Percentiles rank a stretch among this genome's conserved stretches.
These are phyloP conservation scores for Seriola quinqueradiata DNA, from an alignment of 2,113 vertebrate genomes.

Conservation along the genomic window DNA sequence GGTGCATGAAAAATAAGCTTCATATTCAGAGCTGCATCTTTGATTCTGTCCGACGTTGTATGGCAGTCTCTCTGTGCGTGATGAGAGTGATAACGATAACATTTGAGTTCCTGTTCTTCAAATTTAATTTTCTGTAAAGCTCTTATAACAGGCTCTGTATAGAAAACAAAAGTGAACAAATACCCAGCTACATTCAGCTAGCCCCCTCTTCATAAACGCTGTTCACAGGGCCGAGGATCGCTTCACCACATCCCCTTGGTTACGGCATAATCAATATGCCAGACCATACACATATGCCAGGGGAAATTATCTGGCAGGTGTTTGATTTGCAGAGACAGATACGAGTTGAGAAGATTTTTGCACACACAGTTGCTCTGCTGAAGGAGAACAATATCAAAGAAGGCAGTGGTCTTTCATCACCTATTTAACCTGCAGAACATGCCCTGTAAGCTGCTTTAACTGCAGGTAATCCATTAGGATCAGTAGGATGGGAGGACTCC, in stretches of 20 bases:
- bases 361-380: not conserved
- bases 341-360: not conserved
- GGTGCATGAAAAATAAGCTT: slow-evolving; percentile 40
- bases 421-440: slow-evolving; percentile 53
- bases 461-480: slow-evolving; percentile 61
- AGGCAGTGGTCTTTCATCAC: slow-evolving; percentile 40
- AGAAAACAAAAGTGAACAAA: not conserved
- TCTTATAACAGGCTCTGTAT: not conserved
- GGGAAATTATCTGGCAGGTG: slow-evolving; percentile 28
- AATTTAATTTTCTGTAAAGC: not conserved
- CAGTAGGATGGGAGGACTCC: slow-evolving; percentile 16
- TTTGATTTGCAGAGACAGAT: slow-evolving; percentile 26
- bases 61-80: not conserved
- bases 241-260: slow-evolving; percentile 56
- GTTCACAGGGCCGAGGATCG: slow-evolving; percentile 28
- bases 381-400: slow-evolving; percentile 17
- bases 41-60: not conserved
- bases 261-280: slow-evolving; percentile 58
- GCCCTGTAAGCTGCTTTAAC: slow-evolving; percentile 70
- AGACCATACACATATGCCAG: slow-evolving; percentile 11
- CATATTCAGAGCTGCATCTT: not conserved
- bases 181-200: not conserved
- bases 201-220: slow-evolving; percentile 9
- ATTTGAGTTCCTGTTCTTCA: not conserved
- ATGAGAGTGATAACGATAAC: not conserved